Evolutionary conservation across 2,113 vertebrate genomes (phyloP), one percentile per base, ranked within the genome.

Genomic region (Xyliphius kryptos): DNA sequence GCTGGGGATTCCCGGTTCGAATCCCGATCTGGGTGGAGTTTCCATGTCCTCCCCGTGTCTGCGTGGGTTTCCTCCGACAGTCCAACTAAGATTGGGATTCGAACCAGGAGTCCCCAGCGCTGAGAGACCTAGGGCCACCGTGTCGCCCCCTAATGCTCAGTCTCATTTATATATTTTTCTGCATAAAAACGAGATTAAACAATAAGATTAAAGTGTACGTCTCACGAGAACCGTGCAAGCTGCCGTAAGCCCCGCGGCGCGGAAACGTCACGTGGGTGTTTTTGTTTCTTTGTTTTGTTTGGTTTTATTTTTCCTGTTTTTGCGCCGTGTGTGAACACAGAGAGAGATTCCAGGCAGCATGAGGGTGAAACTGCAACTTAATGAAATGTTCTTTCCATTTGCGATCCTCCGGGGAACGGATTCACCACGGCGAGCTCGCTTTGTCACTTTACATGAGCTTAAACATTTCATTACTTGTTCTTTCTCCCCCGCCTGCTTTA

Each of bases 371-470:
- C 75, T 65, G 78, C 77, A 58, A 67, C 72, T 74, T 84, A 82
- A 83, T 85, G 82, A 82, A 82, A 80, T 80, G 80, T 71, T 67
- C 75, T 75, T 79, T 75, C 71, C 76, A 74, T 84, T 86, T 78
- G 75, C 76, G 53, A 62, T 80, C 78, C 81, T 80, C 70, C 66
- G 67, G 67, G 82, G 77, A 80, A 75, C 74, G 80, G 81, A 82
- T 79, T 77, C 72, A 76, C 78, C 55, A 51, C 59, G n/a, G 62
- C 77, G 75, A 72, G 79, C 66, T 55, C 76, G 80, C 77, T 84
- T 83, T 78, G 75, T 81, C 79, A 78, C 76, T 74, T 82, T 83
- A 83, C 76, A 72, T 48, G 76, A 80, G 82, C 80, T 84, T 84
- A 81, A 82, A 79, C 77, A 81, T 83, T 86, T 80, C 80, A 79